Evolutionary conservation across 2,113 vertebrate species (phyloP), one percentile per base, ranked within the genome.

Genomic region (Pithys albifrons): DNA sequence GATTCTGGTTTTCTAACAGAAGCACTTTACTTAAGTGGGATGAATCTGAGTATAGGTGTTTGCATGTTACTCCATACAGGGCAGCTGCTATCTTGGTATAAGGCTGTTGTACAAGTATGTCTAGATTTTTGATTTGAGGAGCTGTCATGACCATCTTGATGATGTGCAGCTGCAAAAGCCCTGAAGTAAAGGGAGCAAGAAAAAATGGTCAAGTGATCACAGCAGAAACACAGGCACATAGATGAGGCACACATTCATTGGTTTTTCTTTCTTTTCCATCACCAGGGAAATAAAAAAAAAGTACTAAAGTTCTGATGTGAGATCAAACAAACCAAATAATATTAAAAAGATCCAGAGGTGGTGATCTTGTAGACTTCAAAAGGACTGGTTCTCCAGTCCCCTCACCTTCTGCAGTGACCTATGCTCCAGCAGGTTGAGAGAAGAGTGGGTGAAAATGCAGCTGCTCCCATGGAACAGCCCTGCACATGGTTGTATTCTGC

Each of bases 281-380:
- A 82, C 7, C 19, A 35, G 52, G 46, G 10, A 29, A 54, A 41
- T 64, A 33, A 76, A 69, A 64, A 55, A 6, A 39, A 39, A 39
- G 23, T 48, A 81, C 28, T 65, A 48, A 87, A 94, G 25, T 10
- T 25, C 39, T 84, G 22, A 59, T 41, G 31, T 62, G 58, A 95
- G 77, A 87, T 82, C 77, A 95, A 95, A 81, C 23, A 91, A 77
- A 69, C 18, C 9, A 94, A 93, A 77, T 87, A 85, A 78, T 92
- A 72, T 31, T 28, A 65, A 92, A 93, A 82, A 82, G 15, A 37
- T 19, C 4, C 24, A 78, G 90, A 64, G 0, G 6, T 7, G 77
- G 16, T 48, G 52, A 89, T 87, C 3, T 7, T 85, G 23, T 80
- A 61, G 75, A 88, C 71, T 85, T 92, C 78, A 95, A 94, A 95